Conservation (phyloP, 2,113 vertebrate genomes). For the Xyliphius kryptos region DNA sequence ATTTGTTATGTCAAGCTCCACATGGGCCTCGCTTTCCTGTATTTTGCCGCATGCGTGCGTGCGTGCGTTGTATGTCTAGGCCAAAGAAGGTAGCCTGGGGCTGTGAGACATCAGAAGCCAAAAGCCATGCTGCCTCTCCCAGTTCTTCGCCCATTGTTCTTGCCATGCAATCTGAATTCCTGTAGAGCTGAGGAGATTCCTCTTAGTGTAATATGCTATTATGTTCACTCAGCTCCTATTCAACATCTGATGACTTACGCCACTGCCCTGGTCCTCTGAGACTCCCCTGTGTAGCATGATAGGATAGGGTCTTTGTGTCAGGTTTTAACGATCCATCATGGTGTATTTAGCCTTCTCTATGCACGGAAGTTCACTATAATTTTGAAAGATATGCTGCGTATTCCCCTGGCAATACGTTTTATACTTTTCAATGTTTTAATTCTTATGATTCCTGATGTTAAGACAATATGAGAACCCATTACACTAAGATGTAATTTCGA, state of each 20-base stretch:
- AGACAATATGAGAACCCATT: no score
- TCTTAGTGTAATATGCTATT: slow-evolving; percentile 55
- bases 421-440: not conserved
- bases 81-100: slow-evolving; percentile 24
- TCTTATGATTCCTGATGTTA: no score
- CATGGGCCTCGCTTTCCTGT: not conserved
- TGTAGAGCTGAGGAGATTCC: slow-evolving; percentile 58
- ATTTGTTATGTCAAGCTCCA: no score
- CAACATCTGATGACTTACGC: slow-evolving; percentile 54
- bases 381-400: not conserved
- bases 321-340: slow-evolving; percentile 13
- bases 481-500: no score
- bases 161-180: slow-evolving; percentile 52
- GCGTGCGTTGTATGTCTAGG: slow-evolving; percentile 8
- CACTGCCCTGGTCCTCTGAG: slow-evolving; percentile 49
- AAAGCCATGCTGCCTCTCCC: slow-evolving; percentile 44
- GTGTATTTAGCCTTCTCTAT: slow-evolving; percentile 32
- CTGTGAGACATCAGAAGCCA: slow-evolving; percentile 47
- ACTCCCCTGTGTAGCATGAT: slow-evolving; percentile 42
- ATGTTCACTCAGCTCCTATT: slow-evolving; percentile 55
- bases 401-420: not conserved
- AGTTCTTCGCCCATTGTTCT: slow-evolving; percentile 57
- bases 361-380: slow-evolving; percentile 5
- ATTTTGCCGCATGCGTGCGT: not conserved
- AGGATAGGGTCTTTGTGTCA: slow-evolving; percentile 50